These are phyloP conservation scores for Plodia interpunctella DNA, from an alignment of 1,140 invertebrate species.

Conservation along the genomic window DNA sequence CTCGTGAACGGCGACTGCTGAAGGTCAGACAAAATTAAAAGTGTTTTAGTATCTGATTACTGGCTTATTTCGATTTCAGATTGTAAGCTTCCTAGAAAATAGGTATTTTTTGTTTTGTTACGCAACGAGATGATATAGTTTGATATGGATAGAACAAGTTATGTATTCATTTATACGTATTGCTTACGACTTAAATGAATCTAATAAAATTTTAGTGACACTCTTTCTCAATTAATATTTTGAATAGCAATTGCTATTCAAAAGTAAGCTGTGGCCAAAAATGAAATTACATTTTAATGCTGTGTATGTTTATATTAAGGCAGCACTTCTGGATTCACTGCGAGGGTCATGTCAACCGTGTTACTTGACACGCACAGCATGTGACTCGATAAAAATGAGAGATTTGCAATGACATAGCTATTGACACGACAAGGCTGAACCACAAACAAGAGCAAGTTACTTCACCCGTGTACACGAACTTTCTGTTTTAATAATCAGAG, in stretches of 20 bases:
- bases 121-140: not conserved
- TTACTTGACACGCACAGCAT: not conserved
- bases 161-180: too few relatives aligned
- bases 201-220: too few relatives aligned
- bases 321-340: too few relatives aligned
- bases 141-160: not conserved
- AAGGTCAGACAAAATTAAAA: constrained; percentile 73
- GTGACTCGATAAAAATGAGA: not conserved
- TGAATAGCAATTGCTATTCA: too few relatives aligned
- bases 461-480: constrained; percentile 33
- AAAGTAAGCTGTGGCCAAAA: too few relatives aligned
- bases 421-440: constrained; percentile 41
- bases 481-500: constrained; percentile 36
- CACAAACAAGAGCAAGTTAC: constrained; percentile 45
- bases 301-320: too few relatives aligned
- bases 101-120: not conserved
- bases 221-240: too few relatives aligned
- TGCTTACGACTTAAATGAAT: too few relatives aligned
- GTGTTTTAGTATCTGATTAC: constrained; percentile 71
- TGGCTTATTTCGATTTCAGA: constrained; percentile 54
- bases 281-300: too few relatives aligned
- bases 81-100: constrained; percentile 43
- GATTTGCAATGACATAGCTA: constrained; percentile 20
- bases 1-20: constrained; percentile 62
- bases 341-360: too few relatives aligned